These are phyloP conservation scores for Sebastes minor DNA, from an alignment of 2,797 vertebrate species.

Conservation along the genomic window DNA sequence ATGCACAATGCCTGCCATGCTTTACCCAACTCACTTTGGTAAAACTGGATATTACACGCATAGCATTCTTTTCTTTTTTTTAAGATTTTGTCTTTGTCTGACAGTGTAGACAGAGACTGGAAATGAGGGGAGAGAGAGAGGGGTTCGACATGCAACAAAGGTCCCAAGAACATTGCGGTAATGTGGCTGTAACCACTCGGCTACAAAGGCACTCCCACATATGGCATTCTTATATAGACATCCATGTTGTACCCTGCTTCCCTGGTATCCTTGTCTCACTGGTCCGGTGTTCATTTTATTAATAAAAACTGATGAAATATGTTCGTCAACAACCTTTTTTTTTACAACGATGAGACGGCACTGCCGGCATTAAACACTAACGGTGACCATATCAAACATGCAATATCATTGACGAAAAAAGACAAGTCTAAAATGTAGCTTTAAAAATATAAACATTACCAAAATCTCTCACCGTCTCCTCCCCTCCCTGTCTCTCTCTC, in stretches of 20 bases:
- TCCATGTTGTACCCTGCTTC: not conserved
- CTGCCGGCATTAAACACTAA: too few species aligned
- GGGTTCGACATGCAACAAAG: not conserved
- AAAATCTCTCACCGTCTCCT: too few species aligned
- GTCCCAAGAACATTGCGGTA: not conserved
- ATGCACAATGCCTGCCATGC: slow-evolving; percentile 33
- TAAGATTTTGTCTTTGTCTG: not conserved
- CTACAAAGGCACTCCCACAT: not conserved
- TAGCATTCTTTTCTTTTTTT: not conserved
- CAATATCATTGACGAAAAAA: too few species aligned
- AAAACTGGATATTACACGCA: slow-evolving; percentile 23
- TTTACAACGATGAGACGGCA: too few species aligned
- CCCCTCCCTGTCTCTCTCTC: too few species aligned
- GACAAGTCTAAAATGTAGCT: too few species aligned
- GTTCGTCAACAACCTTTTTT: too few species aligned
- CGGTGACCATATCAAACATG: too few species aligned
- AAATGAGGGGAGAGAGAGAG: not conserved
- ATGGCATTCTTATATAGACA: slow-evolving; percentile 5
- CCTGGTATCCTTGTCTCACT: slow-evolving; percentile 4
- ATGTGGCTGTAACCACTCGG: not conserved
- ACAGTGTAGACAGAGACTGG: not conserved
- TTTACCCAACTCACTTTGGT: slow-evolving; percentile 38
- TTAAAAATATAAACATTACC: too few species aligned
- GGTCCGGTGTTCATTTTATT: too few species aligned
- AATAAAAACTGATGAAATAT: too few species aligned